Conservation (phyloP, 2,113 vertebrate species). For the Axis porcinus region DNA sequence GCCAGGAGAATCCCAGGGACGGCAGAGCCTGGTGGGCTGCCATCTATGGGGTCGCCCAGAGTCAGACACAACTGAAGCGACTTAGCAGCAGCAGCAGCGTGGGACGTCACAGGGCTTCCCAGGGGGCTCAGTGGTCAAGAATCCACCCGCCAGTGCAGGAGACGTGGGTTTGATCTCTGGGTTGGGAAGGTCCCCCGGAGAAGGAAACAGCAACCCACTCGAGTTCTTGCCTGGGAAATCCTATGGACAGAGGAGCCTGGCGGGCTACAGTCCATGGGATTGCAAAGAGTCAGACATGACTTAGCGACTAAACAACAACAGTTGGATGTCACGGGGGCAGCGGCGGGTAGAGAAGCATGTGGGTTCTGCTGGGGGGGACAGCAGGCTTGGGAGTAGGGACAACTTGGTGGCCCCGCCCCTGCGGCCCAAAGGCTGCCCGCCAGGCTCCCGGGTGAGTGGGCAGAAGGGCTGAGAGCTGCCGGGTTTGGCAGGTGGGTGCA, state of each 20-base stretch:
- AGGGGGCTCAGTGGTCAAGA: neutral
- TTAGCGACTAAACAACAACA: neutral
- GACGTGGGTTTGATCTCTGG: rapidly evolving
- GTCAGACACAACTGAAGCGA: no score
- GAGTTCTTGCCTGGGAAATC: neutral
- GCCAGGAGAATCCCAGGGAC: no score
- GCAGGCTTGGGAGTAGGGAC: neutral
- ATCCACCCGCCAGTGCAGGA: neutral
- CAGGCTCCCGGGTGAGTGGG: neutral
- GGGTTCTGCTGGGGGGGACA: neutral
- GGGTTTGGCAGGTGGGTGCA: neutral
- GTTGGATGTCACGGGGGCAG: rapidly evolving
- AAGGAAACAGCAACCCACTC: neutral
- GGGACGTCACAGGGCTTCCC: neutral
- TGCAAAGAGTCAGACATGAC: neutral
- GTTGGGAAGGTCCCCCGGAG: neutral
- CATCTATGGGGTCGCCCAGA: no score
- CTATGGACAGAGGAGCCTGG: neutral
- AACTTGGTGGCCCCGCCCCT: neutral
- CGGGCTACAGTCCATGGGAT: neutral
- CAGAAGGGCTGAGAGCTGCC: neutral
- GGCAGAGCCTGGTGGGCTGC: no score
- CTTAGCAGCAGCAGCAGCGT: no score
- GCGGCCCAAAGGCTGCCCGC: neutral
- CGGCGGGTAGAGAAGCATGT: rapidly evolving